Evolutionary conservation across 2,888 invertebrate genomes (phyloP), one percentile per base, ranked within the genome.

Genomic region (Tromatobia lineatoria): DNA sequence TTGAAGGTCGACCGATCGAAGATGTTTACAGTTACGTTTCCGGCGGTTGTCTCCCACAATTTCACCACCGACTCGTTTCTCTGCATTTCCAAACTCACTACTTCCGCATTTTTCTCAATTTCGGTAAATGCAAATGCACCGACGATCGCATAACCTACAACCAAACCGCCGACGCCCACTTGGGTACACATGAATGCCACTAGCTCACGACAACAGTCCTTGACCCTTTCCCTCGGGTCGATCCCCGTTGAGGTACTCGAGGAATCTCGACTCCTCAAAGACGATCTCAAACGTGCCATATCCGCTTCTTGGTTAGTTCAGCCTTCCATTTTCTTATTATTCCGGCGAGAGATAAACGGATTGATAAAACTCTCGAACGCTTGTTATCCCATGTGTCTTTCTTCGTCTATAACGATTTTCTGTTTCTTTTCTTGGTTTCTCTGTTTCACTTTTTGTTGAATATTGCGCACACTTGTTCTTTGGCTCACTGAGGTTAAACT

Each of bases 171-270:
- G 47, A 98, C 98, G 88, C 98, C 98, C 0, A 92, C 93, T 95
- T 98, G 98, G 8, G 98, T 98, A 94, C 97, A 98, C 98, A 98
- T 98, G 91, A 98, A 98, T 8, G 98, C 97, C 79, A 97, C 96
- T 88, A 98, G 95, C 93, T 98, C 98, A 59, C 98, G 95, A 90
- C 97, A 97, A 92, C 97, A 98, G 91, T 97, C 97, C 93, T 97
- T 97, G 79, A 98, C 95, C 91, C 96, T 96, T 91, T 97, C 97
- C 45, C 96, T 94, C 0, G 97, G 96, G 89, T 96, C 96, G 90
- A 95, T 95, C 81, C 95, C 96, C 59, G 95, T 95, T 23, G 96
- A 95, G 0, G 96, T 95, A 1, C 96, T 96, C 0, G 96, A 96
- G 38, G 96, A 96, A 67, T 94, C 94, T 29, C 94, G 92, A 88